A percentile compares a stretch with the other conserved stretches of the same genome.
These are phyloP conservation scores for Ibycter americanus DNA, from an alignment of 2,797 vertebrate genomes.

Conservation along the genomic window DNA sequence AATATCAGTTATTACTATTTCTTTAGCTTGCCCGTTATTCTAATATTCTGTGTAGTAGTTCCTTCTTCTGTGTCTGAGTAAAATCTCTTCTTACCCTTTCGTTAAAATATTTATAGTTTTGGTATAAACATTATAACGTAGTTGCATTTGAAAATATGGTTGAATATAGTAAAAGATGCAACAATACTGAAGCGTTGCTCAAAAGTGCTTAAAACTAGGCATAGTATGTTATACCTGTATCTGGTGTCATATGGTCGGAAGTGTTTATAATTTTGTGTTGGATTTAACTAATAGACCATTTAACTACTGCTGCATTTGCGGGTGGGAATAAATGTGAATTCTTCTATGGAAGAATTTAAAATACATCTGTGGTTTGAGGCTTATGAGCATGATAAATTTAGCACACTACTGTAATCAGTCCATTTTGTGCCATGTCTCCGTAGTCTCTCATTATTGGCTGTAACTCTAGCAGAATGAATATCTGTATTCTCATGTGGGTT, in stretches of 20 bases:
- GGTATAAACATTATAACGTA: background rate
- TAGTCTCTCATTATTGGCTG: slow-evolving; percentile 1
- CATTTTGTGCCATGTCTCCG: background rate
- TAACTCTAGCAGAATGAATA: background rate
- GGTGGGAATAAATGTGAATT: slow-evolving; percentile 2
- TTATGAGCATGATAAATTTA: slow-evolving; percentile 31
- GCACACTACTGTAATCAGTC: slow-evolving; percentile 12
- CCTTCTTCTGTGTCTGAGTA: background rate
- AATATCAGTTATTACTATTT: background rate
- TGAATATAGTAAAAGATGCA: background rate
- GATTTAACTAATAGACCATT: slow-evolving; percentile 15
- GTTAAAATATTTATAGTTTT: slow-evolving; percentile 7
- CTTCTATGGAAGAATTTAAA: slow-evolving; percentile 41
- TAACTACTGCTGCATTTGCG: background rate
- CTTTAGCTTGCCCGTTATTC: background rate
- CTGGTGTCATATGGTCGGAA: background rate
- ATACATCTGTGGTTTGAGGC: slow-evolving; percentile 51
- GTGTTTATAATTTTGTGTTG: background rate
- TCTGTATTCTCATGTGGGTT: slow-evolving; percentile 11
- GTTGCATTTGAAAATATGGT: background rate
- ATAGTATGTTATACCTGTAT: background rate
- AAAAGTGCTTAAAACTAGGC: background rate
- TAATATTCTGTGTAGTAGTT: background rate
- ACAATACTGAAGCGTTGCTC: background rate
- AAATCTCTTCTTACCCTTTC: background rate